Percentiles rank a stretch among this genome's conserved stretches.
These are phyloP conservation scores for Lampris incognitus DNA, from an alignment of 2,113 vertebrate species.

Conservation along the genomic window DNA sequence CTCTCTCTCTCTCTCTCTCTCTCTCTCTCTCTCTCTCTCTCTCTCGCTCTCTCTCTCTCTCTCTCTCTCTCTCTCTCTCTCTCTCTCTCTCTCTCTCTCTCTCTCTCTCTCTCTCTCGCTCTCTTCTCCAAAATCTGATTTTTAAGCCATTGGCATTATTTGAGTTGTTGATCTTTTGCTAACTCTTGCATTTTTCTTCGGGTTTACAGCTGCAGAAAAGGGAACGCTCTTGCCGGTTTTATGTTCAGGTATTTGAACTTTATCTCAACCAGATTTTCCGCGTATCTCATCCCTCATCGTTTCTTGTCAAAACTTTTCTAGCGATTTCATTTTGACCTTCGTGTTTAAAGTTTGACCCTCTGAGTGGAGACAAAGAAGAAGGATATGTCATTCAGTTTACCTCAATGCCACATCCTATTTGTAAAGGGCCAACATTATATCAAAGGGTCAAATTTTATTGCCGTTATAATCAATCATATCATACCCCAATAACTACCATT, in stretches of 20 bases:
- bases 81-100: too few relatives aligned
- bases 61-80: too few relatives aligned
- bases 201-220: slow-evolving; percentile 98
- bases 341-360: slow-evolving; percentile 56
- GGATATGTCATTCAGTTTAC: neutral
- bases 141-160: slow-evolving; percentile 32
- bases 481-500: slow-evolving; percentile 7
- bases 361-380: slow-evolving; percentile 13
- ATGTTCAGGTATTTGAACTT: slow-evolving; percentile 92
- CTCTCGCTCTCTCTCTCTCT: too few relatives aligned
- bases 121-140: neutral
- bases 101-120: neutral
- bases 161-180: slow-evolving; percentile 46
- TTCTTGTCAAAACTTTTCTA: slow-evolving; percentile 21
- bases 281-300: neutral
- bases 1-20: too few relatives aligned
- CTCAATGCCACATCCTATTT: neutral
- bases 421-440: neutral
- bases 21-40: too few relatives aligned
- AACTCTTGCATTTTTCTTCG: slow-evolving; percentile 75
- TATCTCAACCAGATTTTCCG: slow-evolving; percentile 11
- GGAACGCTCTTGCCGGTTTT: slow-evolving; percentile 98
- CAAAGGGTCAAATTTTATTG: slow-evolving; percentile 53
- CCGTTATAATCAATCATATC: neutral
- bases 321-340: slow-evolving; percentile 11